phyloP scores from a whole-genome alignment of 2,888 invertebrate species.

The Mythimna pallens region DNA sequence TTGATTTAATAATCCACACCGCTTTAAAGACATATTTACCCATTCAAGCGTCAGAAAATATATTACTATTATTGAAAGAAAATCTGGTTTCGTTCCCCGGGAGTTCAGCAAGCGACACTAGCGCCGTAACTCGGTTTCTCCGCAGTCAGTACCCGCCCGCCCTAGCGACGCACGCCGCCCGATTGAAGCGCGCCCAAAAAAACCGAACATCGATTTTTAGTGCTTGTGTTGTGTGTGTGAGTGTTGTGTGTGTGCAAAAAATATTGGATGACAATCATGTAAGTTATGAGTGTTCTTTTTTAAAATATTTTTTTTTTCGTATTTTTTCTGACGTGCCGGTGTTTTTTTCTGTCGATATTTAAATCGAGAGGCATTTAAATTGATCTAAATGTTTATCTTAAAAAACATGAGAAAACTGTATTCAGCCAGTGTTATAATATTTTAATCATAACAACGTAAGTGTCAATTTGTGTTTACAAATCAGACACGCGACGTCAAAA shows the following conservation, averaged over 20 bases:
- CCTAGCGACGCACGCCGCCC: slow-evolving; percentile 60
- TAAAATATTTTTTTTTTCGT: slow-evolving; percentile 18
- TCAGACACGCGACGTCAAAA: neutral
- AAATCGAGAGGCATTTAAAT: slow-evolving; percentile 12
- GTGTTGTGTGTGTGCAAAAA: slow-evolving; percentile 67
- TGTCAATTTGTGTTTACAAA: slow-evolving; percentile 18
- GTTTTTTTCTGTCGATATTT: slow-evolving; percentile 18
- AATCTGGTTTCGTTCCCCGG: slow-evolving; percentile 46
- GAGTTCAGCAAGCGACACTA: slow-evolving; percentile 60
- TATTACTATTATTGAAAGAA: slow-evolving; percentile 54
- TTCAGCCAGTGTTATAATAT: neutral
- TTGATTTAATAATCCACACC: slow-evolving; percentile 33
- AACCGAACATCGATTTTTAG: slow-evolving; percentile 72
- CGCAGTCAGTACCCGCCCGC: slow-evolving; percentile 71
- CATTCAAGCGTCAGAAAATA: slow-evolving; percentile 40
- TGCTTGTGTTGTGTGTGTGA: slow-evolving; percentile 70
- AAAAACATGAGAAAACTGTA: neutral
- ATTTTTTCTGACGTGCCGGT: slow-evolving; percentile 28
- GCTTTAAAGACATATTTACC: slow-evolving; percentile 24
- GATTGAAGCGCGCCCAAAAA: slow-evolving; percentile 58
- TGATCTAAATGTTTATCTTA: neutral
- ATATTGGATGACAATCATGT: slow-evolving; percentile 65
- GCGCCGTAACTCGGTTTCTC: slow-evolving; percentile 67
- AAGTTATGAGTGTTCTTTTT: slow-evolving; percentile 50
- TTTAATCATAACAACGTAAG: neutral